Conservation (phyloP, 2,888 invertebrate species). For the Dysmachus trigonus region DNA sequence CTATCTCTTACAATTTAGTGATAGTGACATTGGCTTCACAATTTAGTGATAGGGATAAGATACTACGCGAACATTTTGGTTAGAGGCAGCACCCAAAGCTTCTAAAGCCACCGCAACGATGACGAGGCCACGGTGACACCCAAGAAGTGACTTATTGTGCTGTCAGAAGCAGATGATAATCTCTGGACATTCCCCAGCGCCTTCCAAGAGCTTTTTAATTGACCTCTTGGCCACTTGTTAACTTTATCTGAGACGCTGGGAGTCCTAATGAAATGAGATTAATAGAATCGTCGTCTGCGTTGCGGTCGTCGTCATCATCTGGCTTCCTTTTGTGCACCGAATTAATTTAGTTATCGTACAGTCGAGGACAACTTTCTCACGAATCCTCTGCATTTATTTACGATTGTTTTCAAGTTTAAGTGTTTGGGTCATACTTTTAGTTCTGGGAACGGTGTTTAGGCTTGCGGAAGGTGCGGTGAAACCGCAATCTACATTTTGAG, state of each 20-base stretch:
- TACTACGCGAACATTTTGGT: no score
- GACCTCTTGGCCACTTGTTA: not conserved
- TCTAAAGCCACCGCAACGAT: not conserved
- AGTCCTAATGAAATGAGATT: slow-evolving; percentile 24
- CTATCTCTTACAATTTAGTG: no score
- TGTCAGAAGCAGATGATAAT: slow-evolving; percentile 15
- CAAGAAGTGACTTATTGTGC: slow-evolving; percentile 12
- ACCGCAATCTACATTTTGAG: not conserved
- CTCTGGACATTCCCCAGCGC: not conserved
- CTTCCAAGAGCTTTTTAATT: slow-evolving; percentile 35
- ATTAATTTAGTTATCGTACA: not conserved
- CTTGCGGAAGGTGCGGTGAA: not conserved
- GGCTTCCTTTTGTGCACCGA: not conserved
- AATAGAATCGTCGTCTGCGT: not conserved
- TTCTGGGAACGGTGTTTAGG: not conserved
- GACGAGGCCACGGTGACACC: not conserved
- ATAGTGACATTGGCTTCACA: no score
- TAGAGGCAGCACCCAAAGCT: not conserved
- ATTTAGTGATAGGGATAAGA: no score
- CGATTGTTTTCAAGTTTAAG: not conserved
- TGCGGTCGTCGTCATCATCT: not conserved
- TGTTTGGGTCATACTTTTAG: not conserved
- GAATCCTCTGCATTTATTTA: not conserved
- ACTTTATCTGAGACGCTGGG: slow-evolving; percentile 17
- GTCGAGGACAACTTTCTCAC: slow-evolving; percentile 26